Evolutionary conservation across 2,888 invertebrate species (phyloP).

Genomic region (Cephus spinipes): DNA sequence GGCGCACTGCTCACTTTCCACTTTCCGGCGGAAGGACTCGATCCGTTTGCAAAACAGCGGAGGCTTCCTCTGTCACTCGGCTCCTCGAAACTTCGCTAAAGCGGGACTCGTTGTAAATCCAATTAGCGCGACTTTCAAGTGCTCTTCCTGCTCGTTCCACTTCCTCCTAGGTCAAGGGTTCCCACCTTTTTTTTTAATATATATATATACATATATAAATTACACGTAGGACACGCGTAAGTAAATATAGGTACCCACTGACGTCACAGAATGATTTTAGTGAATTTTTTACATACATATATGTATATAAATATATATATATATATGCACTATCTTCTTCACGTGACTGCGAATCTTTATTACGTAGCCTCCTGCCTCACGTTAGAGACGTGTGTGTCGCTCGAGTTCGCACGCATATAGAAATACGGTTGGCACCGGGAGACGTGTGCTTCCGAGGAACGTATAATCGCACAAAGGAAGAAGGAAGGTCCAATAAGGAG

Average conservation of each 20-base stretch:
- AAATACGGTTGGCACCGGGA: neutral
- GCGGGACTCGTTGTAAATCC: conserved; percentile 55
- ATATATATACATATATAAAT: neutral
- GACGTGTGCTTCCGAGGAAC: neutral
- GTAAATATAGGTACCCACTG: neutral
- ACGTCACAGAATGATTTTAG: neutral
- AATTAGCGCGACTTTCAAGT: conserved; percentile 58
- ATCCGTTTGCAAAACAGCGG: conserved; percentile 11
- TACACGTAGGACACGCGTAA: neutral
- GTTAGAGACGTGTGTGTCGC: neutral
- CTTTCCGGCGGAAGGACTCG: neutral
- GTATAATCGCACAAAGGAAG: neutral
- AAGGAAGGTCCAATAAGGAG: neutral
- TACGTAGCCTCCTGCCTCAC: neutral
- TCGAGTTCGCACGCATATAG: neutral
- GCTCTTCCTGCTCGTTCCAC: conserved; percentile 32
- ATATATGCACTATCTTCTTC: neutral
- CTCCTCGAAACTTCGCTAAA: conserved; percentile 42
- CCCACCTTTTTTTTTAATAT: neutral
- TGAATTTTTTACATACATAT: no score
- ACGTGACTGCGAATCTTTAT: neutral
- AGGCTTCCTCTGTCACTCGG: conserved; percentile 26
- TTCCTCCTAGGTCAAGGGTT: conserved; percentile 17
- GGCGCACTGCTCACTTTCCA: neutral
- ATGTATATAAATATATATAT: no score